Base-by-base conservation (phyloP, 2,113 vertebrate species). In the Peromyscus californicus region DNA sequence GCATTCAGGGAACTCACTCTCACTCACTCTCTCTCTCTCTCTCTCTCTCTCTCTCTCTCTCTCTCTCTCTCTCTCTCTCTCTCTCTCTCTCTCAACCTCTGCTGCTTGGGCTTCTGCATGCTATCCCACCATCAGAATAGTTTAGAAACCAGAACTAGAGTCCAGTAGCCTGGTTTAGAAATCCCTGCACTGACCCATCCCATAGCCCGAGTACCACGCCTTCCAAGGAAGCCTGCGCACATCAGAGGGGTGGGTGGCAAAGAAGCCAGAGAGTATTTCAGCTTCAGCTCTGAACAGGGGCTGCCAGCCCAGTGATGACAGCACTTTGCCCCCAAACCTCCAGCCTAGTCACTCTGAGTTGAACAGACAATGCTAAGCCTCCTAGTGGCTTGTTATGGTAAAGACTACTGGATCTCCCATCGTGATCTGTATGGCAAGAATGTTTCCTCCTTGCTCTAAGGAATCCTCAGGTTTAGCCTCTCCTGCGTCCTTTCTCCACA, bases 31-130 rank as follows among this genome's bases (percentile, higher is more conserved):
- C 29, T 95, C 87, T 97, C 90, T 96, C 88, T n/a, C 51, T 51
- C 45, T 48, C 45, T 48, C 45, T 51, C 45, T 57, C 59, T 69
- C 88, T 59, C 29, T 95, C 87, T 97, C 90, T 96, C 88, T 51
- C 45, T 48, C 45, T 48, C 45, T 51, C 45, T 57, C 59, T 69
- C 88, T 59, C 51, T 51, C 45, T 48, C 45, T 48, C 45, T 51
- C 45, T 57, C 59, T 69, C 88, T 59, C 29, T 95, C 87, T 97
- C 90, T 96, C 88, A 97, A 69, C 39, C 94, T 82, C 59, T 51
- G 21, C 4, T 72, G 45, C 48, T 89, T 54, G 10, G 19, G 80
- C 24, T 70, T 42, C 78, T 13, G 24, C 29, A 39, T 42, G 26
- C 84, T 69, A 7, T 4, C 7, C 33, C 0, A 26, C 9, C 24